Base-by-base conservation (phyloP, 2,797 vertebrate genomes). In the Pantherophis alleghaniensis region DNA sequence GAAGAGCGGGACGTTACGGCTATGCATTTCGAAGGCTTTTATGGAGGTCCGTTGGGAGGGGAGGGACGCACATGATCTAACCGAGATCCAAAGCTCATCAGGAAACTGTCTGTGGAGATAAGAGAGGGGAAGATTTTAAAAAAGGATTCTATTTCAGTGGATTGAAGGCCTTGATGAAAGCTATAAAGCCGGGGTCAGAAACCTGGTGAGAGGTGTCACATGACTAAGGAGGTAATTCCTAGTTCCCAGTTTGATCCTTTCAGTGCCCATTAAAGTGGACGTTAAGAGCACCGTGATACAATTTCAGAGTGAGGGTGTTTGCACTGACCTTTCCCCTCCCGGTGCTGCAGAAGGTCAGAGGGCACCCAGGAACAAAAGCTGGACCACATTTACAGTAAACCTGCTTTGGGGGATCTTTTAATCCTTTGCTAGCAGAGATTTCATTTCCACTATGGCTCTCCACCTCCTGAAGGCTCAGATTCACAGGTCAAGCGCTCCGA, bases 101-200 rank as follows among this genome's bases (percentile, higher is more conserved):
- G 96, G 96, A 97, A 97, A 96, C 96, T 95, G 96, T 93, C 95
- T 93, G 92, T 92, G 93, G 96, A 97, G 97, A 97, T 97, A 96
- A 97, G 95, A 95, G 83, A 92, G 86, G 95, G 92, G 92, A 94
- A 92, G 95, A 96, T 96, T 97, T 96, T 92, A 95, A 83, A 83
- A n/a, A 96, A 94, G 95, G 96, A 96, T 96, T 94, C 92, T 90
- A 91, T 96, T 97, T 96, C 96, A 95, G 96, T 96, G 96, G 96
- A 97, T 97, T 95, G 96, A 95, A 94, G 90, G 94, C 95, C 94
- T 88, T 59, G 22, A 92, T 97, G 97, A 96, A 96, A 97, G 95
- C 95, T 96, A 95, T 96, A 96, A 96, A 96, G 94, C 93, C 94
- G 94, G 95, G 96, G 97, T 97, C 96, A 97, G 96, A 96, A 96